phyloP scores from a whole-genome alignment of 2,888 invertebrate species.

The Yponomeuta plumbellus region DNA sequence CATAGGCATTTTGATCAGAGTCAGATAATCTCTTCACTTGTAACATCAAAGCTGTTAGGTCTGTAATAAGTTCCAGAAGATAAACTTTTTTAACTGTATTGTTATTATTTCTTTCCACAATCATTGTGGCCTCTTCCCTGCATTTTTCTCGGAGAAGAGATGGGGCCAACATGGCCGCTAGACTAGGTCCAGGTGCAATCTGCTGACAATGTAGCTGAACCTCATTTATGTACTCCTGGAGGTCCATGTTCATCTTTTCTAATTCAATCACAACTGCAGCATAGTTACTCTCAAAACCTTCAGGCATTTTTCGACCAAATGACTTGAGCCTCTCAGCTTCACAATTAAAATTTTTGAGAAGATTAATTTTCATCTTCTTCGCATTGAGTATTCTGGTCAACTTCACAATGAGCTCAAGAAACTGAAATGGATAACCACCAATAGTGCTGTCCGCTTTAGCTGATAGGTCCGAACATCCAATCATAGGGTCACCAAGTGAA shows the following conservation, averaged over 20 bases:
- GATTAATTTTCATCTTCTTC: slow-evolving; percentile 88
- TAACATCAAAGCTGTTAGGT: slow-evolving; percentile 91
- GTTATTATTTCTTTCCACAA: slow-evolving; percentile 84
- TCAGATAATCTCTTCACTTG: slow-evolving; percentile 88
- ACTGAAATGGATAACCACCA: slow-evolving; percentile 89
- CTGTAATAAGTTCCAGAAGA: slow-evolving; percentile 87
- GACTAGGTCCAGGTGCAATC: slow-evolving; percentile 91
- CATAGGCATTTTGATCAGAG: slow-evolving; percentile 92
- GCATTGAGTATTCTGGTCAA: slow-evolving; percentile 89
- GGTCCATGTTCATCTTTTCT: slow-evolving; percentile 92
- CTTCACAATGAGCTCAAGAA: slow-evolving; percentile 90
- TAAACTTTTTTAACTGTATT: slow-evolving; percentile 78
- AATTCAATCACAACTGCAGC: slow-evolving; percentile 91
- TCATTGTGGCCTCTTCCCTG: slow-evolving; percentile 87
- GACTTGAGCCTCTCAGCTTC: slow-evolving; percentile 92
- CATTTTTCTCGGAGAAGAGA: slow-evolving; percentile 92
- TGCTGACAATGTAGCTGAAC: slow-evolving; percentile 90
- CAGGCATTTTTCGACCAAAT: slow-evolving; percentile 84
- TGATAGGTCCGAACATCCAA: slow-evolving; percentile 71
- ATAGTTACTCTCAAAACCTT: slow-evolving; percentile 94
- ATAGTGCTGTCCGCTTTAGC: slow-evolving; percentile 71
- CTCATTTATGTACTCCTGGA: slow-evolving; percentile 89
- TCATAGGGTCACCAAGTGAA: slow-evolving; percentile 82
- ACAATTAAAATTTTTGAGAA: slow-evolving; percentile 90
- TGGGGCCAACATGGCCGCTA: slow-evolving; percentile 91